Evolutionary conservation across 2,113 vertebrate species (phyloP), one percentile per base, ranked within the genome.

Genomic region (Verasper variegatus): DNA sequence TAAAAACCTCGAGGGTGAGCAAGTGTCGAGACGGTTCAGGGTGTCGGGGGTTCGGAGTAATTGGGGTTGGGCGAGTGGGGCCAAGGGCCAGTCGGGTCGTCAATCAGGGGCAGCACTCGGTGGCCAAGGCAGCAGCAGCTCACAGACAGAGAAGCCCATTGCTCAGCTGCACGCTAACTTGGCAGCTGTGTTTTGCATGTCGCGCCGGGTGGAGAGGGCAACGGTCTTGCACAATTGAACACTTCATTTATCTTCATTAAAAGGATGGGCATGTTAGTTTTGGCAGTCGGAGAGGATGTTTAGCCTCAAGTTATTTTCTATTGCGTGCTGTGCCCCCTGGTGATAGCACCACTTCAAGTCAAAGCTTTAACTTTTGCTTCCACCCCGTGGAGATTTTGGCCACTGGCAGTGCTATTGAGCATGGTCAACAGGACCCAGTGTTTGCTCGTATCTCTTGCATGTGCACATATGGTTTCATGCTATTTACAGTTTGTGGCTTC

Each of bases 231-330:
- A 77, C 84, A 88, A 87, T 92, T 86, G 81, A 90, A 78, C 89
- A 81, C 81, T 83, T 82, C 74, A 86, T 92, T 92, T 86, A 82
- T 86, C 85, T 91, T 88, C 87, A 90, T 89, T 89, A 88, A 77
- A 82, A 71, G 71, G 75, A 86, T 74, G 78, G 78, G 74, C 57
- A 78, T 88, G 80, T 82, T 82, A 63, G 77, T 68, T 81, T 86
- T 86, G 83, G 84, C 82, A 54, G 55, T 21, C 18, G 12, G 42
- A 52, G 49, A 76, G 69, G 76, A 70, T 84, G 83, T 86, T 80
- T 86, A 57, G 51, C 7, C 66, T 82, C n/a, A 21, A 17, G 55
- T 37, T 66, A 54, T 67, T 65, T 68, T 63, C 68, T 24, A 13
- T 20, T 27, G 9, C 4, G 9, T 56, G 27, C 64, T 52, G 65